Percentiles rank a stretch among this genome's conserved stretches.
phyloP scores from a whole-genome alignment of 2,888 invertebrate genomes.

The Bibio marci region DNA sequence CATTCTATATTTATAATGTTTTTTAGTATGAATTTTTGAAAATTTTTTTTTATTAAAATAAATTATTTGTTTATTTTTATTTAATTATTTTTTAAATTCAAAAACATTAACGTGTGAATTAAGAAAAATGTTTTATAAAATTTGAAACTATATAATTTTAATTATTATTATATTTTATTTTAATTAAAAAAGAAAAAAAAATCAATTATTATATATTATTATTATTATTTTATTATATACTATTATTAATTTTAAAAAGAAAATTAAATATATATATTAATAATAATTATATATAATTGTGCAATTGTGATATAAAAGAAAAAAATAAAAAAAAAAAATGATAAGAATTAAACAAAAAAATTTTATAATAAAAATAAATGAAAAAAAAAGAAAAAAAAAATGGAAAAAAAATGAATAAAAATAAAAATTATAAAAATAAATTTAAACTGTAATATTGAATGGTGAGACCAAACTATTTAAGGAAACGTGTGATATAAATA shows the following conservation, averaged over 20 bases:
- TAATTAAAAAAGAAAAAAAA: not conserved
- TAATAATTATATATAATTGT: slow-evolving; percentile 1
- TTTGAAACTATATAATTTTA: not conserved
- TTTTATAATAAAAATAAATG: not conserved
- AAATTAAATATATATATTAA: not conserved
- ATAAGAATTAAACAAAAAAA: too few species aligned
- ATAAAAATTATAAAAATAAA: not conserved
- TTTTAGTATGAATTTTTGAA: too few species aligned
- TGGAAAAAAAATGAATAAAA: not conserved
- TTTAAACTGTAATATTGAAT: slow-evolving; percentile 4
- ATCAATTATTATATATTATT: not conserved
- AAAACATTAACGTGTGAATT: too few species aligned
- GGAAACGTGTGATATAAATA: slow-evolving; percentile 3
- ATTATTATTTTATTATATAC: not conserved
- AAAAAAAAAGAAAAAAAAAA: too few species aligned
- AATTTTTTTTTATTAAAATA: too few species aligned
- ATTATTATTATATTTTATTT: not conserved
- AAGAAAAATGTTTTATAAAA: too few species aligned
- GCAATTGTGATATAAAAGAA: slow-evolving; percentile 3
- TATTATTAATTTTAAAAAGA: not conserved
- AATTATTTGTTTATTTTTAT: too few species aligned
- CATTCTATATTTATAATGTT: too few species aligned
- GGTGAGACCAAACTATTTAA: slow-evolving; percentile 4
- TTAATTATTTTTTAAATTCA: too few species aligned
- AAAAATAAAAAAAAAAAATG: too few species aligned